phyloP scores from a whole-genome alignment of 1,140 invertebrate genomes.

The Drosophila busckii region DNA sequence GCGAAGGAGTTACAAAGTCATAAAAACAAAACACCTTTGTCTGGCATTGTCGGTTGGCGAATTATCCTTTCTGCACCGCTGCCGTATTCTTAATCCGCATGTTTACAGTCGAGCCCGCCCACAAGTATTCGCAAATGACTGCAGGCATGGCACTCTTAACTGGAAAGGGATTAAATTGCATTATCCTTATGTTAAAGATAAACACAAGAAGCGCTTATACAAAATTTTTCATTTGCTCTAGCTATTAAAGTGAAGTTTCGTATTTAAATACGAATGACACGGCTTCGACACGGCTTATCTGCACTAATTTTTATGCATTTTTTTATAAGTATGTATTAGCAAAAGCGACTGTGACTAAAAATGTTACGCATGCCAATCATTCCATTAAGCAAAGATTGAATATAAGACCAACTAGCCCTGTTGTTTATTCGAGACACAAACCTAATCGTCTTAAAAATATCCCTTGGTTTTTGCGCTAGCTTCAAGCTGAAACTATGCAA shows the following conservation, averaged over 20 bases:
- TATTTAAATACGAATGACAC: too few relatives aligned
- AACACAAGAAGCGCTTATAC: constrained; percentile 46
- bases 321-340: too few relatives aligned
- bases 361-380: too few relatives aligned
- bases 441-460: too few relatives aligned
- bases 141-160: constrained; percentile 32
- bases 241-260: constrained; percentile 4
- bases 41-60: constrained; percentile 62
- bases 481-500: background rate
- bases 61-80: constrained; percentile 66
- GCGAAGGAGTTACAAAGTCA: constrained; percentile 75
- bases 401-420: too few relatives aligned
- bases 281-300: too few relatives aligned
- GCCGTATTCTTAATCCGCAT: constrained; percentile 61
- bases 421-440: too few relatives aligned
- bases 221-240: background rate
- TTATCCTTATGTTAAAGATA: constrained; percentile 77
- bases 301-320: too few relatives aligned
- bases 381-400: too few relatives aligned
- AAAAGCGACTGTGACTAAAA: too few relatives aligned
- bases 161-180: constrained; percentile 66
- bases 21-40: constrained; percentile 79
- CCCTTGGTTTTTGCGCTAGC: too few relatives aligned
- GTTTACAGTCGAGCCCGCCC: constrained; percentile 30
- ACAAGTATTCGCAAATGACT: constrained; percentile 55